Evolutionary conservation across 2,113 vertebrate genomes (phyloP).

Genomic region (Ptychochromis oligacanthus): DNA sequence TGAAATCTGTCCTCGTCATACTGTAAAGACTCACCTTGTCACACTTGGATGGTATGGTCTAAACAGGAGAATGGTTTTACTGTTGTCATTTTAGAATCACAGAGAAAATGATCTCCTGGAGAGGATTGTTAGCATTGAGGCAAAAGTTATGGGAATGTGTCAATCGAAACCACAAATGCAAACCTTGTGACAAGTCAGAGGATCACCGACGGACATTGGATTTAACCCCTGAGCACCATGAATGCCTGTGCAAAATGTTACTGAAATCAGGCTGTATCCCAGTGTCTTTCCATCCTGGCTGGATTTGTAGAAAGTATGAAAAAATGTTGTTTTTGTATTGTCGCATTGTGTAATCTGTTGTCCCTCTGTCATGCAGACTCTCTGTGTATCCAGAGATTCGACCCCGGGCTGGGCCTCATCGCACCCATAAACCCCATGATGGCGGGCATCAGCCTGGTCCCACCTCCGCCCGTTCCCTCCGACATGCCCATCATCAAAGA

Average conservation of each 20-base stretch:
- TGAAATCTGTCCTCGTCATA: background rate
- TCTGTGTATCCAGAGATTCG: slow-evolving; percentile 92
- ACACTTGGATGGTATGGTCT: background rate
- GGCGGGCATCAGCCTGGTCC: slow-evolving; percentile 87
- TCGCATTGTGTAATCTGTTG: background rate
- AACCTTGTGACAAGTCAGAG: background rate
- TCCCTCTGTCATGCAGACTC: slow-evolving; percentile 84
- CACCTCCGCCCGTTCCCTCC: slow-evolving; percentile 83
- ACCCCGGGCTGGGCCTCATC: slow-evolving; percentile 90
- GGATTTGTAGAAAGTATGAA: background rate
- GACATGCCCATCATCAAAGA: slow-evolving; percentile 92
- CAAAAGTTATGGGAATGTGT: background rate
- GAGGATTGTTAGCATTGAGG: background rate
- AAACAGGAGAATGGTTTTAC: background rate
- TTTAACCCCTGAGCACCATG: background rate
- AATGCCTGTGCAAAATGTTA: background rate
- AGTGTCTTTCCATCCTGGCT: background rate
- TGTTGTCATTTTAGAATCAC: background rate
- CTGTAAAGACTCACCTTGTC: background rate
- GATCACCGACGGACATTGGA: background rate
- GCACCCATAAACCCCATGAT: slow-evolving; percentile 93
- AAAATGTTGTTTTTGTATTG: background rate
- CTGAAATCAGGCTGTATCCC: background rate
- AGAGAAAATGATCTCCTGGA: background rate
- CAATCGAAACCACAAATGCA: background rate